Evolutionary conservation across 2,888 invertebrate species (phyloP).

Genomic region (Zhuqinia jingwanae): DNA sequence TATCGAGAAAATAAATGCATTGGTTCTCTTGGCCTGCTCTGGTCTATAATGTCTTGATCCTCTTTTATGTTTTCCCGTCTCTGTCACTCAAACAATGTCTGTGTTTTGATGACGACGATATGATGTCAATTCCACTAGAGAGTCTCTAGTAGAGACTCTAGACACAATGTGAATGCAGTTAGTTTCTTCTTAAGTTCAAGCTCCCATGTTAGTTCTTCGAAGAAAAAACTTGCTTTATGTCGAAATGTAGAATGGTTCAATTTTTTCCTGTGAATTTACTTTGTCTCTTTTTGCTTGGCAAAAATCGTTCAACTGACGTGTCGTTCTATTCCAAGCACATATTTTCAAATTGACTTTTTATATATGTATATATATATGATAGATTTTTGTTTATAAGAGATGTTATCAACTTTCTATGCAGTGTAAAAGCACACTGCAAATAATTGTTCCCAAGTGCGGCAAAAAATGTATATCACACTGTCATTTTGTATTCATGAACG

Average conservation of each 20-base stretch:
- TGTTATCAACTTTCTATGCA: not conserved
- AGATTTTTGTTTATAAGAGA: too few species aligned
- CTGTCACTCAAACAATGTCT: not conserved
- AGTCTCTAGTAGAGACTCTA: not conserved
- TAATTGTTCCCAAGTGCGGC: constrained; percentile 45
- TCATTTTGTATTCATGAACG: constrained; percentile 21
- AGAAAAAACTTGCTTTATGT: not conserved
- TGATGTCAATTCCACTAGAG: not conserved
- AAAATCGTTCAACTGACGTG: constrained; percentile 17
- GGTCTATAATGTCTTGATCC: not conserved
- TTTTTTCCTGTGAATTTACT: not conserved
- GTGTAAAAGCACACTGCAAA: constrained; percentile 4
- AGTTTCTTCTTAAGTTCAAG: too few species aligned
- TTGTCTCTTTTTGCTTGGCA: constrained; percentile 2
- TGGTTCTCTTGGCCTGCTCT: not conserved
- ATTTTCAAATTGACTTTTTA: not conserved
- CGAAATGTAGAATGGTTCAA: not conserved
- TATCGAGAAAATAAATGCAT: not conserved
- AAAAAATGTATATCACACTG: constrained; percentile 40
- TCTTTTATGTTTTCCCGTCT: not conserved
- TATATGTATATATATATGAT: too few species aligned
- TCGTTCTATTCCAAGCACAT: too few species aligned
- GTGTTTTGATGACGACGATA: not conserved
- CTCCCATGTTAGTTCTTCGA: not conserved
- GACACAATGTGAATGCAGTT: too few species aligned